Percentiles rank a stretch among this genome's conserved stretches.
Conservation (phyloP, 2,888 invertebrate species). For the Tenthredo scrophulariae region DNA sequence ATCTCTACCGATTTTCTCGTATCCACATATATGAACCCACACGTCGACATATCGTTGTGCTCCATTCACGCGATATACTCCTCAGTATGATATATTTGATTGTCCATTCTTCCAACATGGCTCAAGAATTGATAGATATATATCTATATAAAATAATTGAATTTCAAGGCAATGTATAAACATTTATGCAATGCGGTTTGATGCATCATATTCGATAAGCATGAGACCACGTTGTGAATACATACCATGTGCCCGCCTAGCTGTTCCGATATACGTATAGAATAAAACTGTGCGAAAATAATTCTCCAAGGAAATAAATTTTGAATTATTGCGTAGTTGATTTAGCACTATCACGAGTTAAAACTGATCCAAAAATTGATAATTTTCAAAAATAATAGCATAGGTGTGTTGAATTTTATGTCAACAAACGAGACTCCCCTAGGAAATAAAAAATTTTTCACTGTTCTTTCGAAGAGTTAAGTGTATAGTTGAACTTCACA, state of each 20-base stretch:
- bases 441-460: neutral
- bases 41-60: neutral
- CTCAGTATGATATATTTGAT: slow-evolving; percentile 15
- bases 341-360: neutral
- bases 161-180: slow-evolving; percentile 39
- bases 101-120: slow-evolving; percentile 18
- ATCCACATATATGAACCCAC: neutral
- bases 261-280: neutral
- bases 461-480: neutral
- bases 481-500: neutral
- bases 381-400: neutral
- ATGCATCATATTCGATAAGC: slow-evolving; percentile 18
- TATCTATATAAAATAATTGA: slow-evolving; percentile 41
- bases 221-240: slow-evolving; percentile 23
- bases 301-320: neutral
- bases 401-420: neutral
- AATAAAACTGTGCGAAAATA: neutral
- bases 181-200: slow-evolving; percentile 37
- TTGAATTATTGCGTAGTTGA: neutral
- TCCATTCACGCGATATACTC: neutral
- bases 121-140: slow-evolving; percentile 30
- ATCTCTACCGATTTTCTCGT: neutral
- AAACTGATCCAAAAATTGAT: neutral
- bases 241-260: neutral
- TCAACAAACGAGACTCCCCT: neutral